These are phyloP conservation scores for Megalonaias nervosa DNA, from an alignment of 1,140 invertebrate genomes.

Conservation along the genomic window DNA sequence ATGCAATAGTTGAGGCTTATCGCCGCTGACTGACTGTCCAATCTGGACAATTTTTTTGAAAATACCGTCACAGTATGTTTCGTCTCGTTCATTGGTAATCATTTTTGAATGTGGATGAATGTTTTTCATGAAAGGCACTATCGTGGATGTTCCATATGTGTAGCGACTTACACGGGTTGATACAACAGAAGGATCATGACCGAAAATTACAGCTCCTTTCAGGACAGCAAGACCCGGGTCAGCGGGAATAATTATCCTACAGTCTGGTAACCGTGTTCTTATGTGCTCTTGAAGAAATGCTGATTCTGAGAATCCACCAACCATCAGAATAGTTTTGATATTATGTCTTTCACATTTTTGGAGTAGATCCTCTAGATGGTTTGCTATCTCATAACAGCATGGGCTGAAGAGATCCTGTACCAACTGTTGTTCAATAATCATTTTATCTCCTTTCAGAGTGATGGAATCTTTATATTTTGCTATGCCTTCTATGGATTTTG, in stretches of 20 bases:
- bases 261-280: conserved; percentile 2
- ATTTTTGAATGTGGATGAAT: conserved; percentile 6
- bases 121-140: conserved; percentile 13
- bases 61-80: conserved; percentile 15
- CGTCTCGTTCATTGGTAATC: conserved; percentile 4
- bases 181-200: conserved; percentile 28
- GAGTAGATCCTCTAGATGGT: conserved; percentile 6
- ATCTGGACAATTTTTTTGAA: conserved; percentile 27
- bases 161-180: conserved; percentile 10
- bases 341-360: conserved; percentile 1
- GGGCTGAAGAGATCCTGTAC: conserved; percentile 13
- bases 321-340: conserved; percentile 29
- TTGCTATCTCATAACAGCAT: not conserved
- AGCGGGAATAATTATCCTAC: conserved; percentile 33
- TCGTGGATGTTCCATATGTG: conserved; percentile 31
- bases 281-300: conserved; percentile 25
- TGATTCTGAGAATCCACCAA: conserved; percentile 43
- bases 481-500: not conserved
- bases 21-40: conserved; percentile 12
- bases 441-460: conserved; percentile 11
- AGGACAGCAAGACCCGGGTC: conserved; percentile 34
- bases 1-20: conserved; percentile 1
- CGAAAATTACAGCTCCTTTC: conserved; percentile 44
- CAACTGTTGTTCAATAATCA: conserved; percentile 6
- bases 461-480: not conserved